Percentiles rank a stretch among this genome's conserved stretches.
These are phyloP conservation scores for Drosophila heteroneura DNA, from an alignment of 2,888 invertebrate genomes.

Conservation along the genomic window DNA sequence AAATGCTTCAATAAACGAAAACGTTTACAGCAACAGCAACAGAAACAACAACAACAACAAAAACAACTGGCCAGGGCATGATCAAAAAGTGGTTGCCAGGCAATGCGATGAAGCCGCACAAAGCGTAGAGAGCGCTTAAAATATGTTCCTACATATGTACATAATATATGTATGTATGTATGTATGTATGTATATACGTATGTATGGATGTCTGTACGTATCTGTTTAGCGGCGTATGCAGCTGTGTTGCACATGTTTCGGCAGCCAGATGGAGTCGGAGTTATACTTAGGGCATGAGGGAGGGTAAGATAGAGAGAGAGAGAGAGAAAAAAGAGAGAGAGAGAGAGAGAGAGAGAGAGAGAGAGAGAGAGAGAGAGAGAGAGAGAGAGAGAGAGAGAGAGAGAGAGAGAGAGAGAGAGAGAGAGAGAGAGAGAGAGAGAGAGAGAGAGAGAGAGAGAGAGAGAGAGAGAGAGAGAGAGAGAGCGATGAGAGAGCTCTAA, in stretches of 20 bases:
- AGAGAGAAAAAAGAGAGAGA: too few species aligned
- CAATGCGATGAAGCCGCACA: conserved; percentile 57
- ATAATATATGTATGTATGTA: conserved; percentile 3
- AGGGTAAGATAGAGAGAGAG: conserved; percentile 12
- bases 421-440: too few species aligned
- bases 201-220: conserved; percentile 7
- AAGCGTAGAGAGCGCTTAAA: conserved; percentile 56
- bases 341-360: too few species aligned
- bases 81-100: conserved; percentile 70
- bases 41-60: conserved; percentile 49
- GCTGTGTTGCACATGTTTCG: conserved; percentile 78
- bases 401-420: too few species aligned
- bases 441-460: too few species aligned
- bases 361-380: too few species aligned
- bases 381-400: too few species aligned
- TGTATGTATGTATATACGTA: conserved; percentile 4
- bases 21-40: conserved; percentile 63
- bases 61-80: conserved; percentile 50
- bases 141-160: conserved; percentile 31
- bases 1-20: conserved; percentile 76
- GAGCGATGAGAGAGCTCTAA: conserved; percentile 10
- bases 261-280: conserved; percentile 40
- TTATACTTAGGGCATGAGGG: conserved; percentile 8
- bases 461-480: not conserved
- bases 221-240: conserved; percentile 53